Percentiles rank a stretch among this genome's conserved stretches.
Evolutionary conservation across 2,888 invertebrate genomes (phyloP).

Genomic region (Parnassius mnemosyne): DNA sequence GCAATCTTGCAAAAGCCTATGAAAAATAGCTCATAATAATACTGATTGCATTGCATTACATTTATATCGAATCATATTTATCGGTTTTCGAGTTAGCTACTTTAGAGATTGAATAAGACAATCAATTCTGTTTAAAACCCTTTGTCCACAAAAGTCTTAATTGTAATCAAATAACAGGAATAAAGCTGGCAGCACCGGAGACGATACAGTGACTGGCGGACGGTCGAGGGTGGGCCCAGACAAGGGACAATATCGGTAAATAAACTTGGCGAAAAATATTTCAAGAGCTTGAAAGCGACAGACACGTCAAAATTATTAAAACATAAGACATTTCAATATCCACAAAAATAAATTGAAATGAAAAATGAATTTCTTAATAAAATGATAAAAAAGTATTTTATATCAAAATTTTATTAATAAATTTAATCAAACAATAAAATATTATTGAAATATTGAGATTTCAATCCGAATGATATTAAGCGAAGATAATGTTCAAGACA

Average conservation of each 20-base stretch:
- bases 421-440: no score
- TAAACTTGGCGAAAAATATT: conserved; percentile 40
- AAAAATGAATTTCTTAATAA: no score
- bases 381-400: no score
- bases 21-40: no score
- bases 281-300: conserved; percentile 1
- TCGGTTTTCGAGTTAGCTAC: conserved; percentile 2
- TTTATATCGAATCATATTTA: background rate
- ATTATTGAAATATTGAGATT: no score
- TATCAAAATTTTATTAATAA: no score
- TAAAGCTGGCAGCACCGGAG: conserved; percentile 34
- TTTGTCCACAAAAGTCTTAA: conserved; percentile 26
- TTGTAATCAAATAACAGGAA: conserved; percentile 32
- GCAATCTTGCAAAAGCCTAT: no score
- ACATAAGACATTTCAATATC: background rate
- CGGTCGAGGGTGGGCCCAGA: conserved; percentile 34
- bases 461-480: no score
- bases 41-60: no score
- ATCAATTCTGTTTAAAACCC: conserved; percentile 22
- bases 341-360: no score
- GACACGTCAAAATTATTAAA: conserved; percentile 8
- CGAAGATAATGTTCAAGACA: no score
- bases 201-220: conserved; percentile 18
- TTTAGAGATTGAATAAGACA: conserved; percentile 19
- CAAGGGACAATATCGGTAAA: conserved; percentile 42